These are phyloP conservation scores for Nudaria mundana DNA, from an alignment of 2,888 invertebrate genomes.

Conservation along the genomic window DNA sequence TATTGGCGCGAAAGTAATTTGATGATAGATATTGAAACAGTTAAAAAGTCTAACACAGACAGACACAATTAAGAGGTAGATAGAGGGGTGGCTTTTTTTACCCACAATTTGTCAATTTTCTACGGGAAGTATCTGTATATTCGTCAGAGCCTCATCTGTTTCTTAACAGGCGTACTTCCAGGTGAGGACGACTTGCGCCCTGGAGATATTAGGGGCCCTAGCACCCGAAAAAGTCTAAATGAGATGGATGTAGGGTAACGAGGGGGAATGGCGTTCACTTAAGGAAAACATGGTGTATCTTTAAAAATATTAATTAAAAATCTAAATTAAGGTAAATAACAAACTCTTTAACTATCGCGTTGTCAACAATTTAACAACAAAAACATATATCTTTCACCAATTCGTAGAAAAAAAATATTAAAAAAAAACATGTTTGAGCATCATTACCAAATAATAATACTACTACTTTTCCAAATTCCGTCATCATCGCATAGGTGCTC, in stretches of 20 bases:
- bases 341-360: slow-evolving; percentile 20
- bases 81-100: too few species aligned
- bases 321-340: neutral
- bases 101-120: too few species aligned
- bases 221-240: too few species aligned
- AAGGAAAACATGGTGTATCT: slow-evolving; percentile 15
- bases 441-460: slow-evolving; percentile 2
- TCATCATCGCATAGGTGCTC: neutral
- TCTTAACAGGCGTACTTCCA: too few species aligned
- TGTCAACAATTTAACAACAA: slow-evolving; percentile 23
- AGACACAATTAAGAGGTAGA: too few species aligned
- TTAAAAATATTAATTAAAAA: neutral
- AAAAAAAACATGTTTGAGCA: slow-evolving; percentile 12
- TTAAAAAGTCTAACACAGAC: too few species aligned
- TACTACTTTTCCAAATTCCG: slow-evolving; percentile 16
- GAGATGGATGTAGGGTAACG: neutral
- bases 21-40: too few species aligned
- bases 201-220: too few species aligned
- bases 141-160: too few species aligned
- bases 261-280: slow-evolving; percentile 19
- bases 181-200: too few species aligned
- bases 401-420: slow-evolving; percentile 13
- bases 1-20: too few species aligned
- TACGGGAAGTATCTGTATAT: too few species aligned
- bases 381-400: slow-evolving; percentile 1